Percentiles rank a stretch among this genome's conserved stretches.
phyloP scores from a whole-genome alignment of 1,140 invertebrate species.

The Pogonomyrmex barbatus region DNA sequence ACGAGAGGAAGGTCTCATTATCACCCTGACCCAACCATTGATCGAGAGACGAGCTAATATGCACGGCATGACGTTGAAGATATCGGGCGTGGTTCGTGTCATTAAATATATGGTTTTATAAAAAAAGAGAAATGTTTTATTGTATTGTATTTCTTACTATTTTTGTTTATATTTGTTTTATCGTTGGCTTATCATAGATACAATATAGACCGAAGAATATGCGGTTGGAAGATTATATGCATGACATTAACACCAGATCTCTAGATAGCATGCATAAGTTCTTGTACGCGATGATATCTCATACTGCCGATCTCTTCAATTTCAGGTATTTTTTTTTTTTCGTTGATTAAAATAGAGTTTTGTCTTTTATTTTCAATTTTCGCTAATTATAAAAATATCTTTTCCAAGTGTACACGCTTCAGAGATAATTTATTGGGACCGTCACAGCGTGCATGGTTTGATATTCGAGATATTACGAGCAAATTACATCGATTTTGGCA shows the following conservation, averaged over 20 bases:
- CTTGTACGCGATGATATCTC: slow-evolving; percentile 70
- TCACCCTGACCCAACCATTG: slow-evolving; percentile 69
- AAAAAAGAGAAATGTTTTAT: neutral
- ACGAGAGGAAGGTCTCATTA: slow-evolving; percentile 55
- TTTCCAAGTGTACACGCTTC: slow-evolving; percentile 65
- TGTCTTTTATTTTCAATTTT: neutral
- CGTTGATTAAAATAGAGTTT: neutral
- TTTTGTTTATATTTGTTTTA: neutral
- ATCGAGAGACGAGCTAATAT: slow-evolving; percentile 74
- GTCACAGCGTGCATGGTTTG: slow-evolving; percentile 69
- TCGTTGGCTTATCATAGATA: slow-evolving; percentile 58
- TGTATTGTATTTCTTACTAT: neutral
- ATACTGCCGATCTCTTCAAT: slow-evolving; percentile 76
- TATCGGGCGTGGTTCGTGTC: slow-evolving; percentile 74
- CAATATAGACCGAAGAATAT: slow-evolving; percentile 73
- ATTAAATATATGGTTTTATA: neutral
- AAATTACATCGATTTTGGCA: slow-evolving; percentile 73
- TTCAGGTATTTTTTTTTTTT: slow-evolving; percentile 62
- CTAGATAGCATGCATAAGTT: slow-evolving; percentile 78
- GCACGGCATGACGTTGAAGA: slow-evolving; percentile 76
- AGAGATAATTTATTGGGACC: slow-evolving; percentile 73
- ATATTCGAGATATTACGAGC: slow-evolving; percentile 69
- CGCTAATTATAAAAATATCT: neutral
- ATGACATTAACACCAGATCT: slow-evolving; percentile 73
- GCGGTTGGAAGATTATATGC: slow-evolving; percentile 73